Evolutionary conservation across 2,113 vertebrate genomes (phyloP), one percentile per base, ranked within the genome.

Genomic region (Crotalus horridus): DNA sequence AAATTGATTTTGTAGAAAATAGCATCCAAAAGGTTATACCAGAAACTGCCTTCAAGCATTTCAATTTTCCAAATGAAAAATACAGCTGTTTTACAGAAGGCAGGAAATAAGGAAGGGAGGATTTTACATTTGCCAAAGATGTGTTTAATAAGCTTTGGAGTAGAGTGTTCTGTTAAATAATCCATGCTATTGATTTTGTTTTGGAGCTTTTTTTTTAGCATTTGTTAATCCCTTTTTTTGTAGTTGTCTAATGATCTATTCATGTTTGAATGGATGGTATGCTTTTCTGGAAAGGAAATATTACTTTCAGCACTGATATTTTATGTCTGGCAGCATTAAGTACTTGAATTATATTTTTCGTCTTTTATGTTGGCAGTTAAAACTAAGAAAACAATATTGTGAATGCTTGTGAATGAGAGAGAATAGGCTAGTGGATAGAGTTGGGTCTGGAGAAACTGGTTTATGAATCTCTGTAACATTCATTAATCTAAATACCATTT

Each of bases 361-460:
- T 74, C 94, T 33, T 92, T 93, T 29, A 92, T 61, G 8, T 33
- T 94, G 26, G 81, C 0, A 59, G 4, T 93, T 92, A 93, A 93
- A 91, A 43, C 74, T 90, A 46, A 55, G 86, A 20, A 53, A 48
- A 21, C 61, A 61, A 43, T 46, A 69, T 6, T 9, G 4, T 43
- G 1, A 55, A 0, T 56, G 4, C 74, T 1, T 87, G 9, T 91
- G 5, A 51, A 4, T 21, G 6, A 33, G 33, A 89, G 12, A 39
- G 1, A 39, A 20, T 53, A n/a, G 3, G 5, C 1, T 23, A 12
- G 17, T 55, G 15, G n/a, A 39, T n/a, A 88, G 54, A 88, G 54
- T 21, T 55, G 20, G 54, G 4, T 56, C n/a, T 56, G 21, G 53
- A 21, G 17, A 88, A 88, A 88, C n/a, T 55, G 17, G 6, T 7